Evolutionary conservation across 2,797 vertebrate genomes (phyloP).

Genomic region (Crenuchus spilurus): DNA sequence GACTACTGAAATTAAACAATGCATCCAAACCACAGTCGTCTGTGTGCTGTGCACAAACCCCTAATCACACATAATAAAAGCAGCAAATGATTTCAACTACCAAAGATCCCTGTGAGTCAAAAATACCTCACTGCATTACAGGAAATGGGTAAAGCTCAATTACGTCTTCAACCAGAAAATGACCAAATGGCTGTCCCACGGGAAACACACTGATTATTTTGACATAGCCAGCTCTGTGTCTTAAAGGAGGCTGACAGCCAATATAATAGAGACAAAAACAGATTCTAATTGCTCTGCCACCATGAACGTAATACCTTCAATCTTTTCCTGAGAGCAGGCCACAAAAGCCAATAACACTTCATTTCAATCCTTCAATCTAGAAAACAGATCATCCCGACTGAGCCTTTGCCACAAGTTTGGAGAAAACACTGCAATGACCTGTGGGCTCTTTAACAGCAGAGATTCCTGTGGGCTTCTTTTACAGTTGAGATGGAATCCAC

Average conservation of each 20-base stretch:
- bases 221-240: constrained; percentile 1
- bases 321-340: background rate
- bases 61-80: constrained; percentile 43
- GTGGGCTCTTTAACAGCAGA: background rate
- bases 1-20: constrained; percentile 43
- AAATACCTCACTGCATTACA: constrained; percentile 28
- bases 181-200: constrained; percentile 30
- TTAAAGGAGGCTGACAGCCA: background rate
- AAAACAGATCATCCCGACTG: constrained; percentile 1
- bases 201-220: constrained; percentile 11
- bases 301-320: background rate
- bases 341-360: constrained; percentile 29
- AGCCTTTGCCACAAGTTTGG: constrained; percentile 13
- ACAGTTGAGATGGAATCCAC: background rate
- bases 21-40: constrained; percentile 37
- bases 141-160: constrained; percentile 40
- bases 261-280: constrained; percentile 3
- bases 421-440: constrained; percentile 22
- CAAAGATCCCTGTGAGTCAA: constrained; percentile 32
- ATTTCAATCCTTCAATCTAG: constrained; percentile 26
- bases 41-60: constrained; percentile 33
- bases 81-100: constrained; percentile 29
- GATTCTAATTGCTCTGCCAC: background rate
- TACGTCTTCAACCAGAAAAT: constrained; percentile 27
- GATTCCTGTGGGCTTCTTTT: constrained; percentile 13